Evolutionary conservation across 2,888 invertebrate species (phyloP), one percentile per base, ranked within the genome.

Genomic region (Pogonocherus hispidulus): DNA sequence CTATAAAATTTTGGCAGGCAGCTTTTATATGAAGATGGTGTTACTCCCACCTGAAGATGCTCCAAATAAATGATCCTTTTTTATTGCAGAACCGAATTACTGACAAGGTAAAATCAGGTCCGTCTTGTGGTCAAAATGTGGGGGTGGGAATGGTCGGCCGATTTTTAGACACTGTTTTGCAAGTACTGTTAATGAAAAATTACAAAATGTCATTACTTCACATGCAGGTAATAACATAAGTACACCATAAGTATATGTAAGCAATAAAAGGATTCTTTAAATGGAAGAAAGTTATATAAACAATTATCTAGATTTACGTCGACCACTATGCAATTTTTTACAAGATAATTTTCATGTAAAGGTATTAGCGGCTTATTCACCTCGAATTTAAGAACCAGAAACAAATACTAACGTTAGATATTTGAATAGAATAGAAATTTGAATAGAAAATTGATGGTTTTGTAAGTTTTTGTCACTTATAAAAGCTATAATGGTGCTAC

Each of bases 11-110:
- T 70, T 46, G 60, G 64, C 47, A 66, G 44, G 32, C 62, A 14
- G 69, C 70, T 75, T 75, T 76, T 78, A 76, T 74, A 73, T 20
- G 18, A 47, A 47, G 19, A 32, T 32, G 11, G 16, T 32, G 9
- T 59, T 27, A 59, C 59, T 47, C 59, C 59, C 59, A 59, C 59
- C 47, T 16, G 47, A 59, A 44, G 59, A 59, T 59, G 59, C 16
- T 59, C 59, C 59, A 59, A 59, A 59, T 59, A 59, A 59, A 47
- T 59, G 59, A 47, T 59, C n/a, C 9, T 59, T 46, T 59, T 59
- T 59, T 59, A 18, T 59, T 47, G 46, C 59, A 18, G 9, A 47
- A 49, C 23, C 16, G 16, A 14, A 32, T 35, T 41, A 57, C 44
- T 11, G 14, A 19, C 35, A 46, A 47, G 47, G 32, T 47, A 59